phyloP scores from a whole-genome alignment of 2,797 vertebrate genomes.

The Cynopterus sphinx region DNA sequence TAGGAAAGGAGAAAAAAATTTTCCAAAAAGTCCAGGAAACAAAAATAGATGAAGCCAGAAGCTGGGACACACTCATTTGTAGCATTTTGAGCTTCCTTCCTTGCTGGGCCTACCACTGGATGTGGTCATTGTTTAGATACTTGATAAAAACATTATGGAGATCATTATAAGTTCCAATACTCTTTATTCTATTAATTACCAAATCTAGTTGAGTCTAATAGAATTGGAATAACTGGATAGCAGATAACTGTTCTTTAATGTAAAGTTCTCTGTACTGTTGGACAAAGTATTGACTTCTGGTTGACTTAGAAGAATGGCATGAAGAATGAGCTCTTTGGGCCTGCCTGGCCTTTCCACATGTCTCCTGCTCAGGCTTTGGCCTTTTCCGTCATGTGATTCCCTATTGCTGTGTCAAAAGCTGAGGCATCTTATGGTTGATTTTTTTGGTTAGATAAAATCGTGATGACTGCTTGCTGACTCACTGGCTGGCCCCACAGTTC shows the following conservation, averaged over 20 bases:
- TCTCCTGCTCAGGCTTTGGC: not conserved
- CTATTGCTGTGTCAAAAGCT: not conserved
- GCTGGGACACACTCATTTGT: not conserved
- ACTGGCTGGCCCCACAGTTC: not conserved
- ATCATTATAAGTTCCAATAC: not conserved
- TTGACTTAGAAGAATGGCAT: not conserved
- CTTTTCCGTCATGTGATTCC: not conserved
- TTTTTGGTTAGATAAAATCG: not conserved
- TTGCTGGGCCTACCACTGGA: too few relatives aligned
- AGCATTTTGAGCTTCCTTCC: not conserved
- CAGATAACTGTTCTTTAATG: not conserved
- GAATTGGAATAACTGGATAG: not conserved
- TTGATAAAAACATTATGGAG: not conserved
- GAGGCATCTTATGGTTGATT: not conserved
- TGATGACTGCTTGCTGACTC: not conserved
- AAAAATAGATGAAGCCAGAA: not conserved
- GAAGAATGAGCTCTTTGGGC: not conserved
- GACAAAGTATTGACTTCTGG: not conserved
- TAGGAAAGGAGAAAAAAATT: not conserved
- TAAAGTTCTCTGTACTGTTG: not conserved
- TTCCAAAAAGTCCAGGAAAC: not conserved
- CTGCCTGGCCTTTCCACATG: not conserved
- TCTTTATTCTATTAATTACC: not conserved
- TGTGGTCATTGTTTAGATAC: not conserved
- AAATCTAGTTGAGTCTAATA: not conserved